phyloP scores from a whole-genome alignment of 2,113 vertebrate genomes.

The Heliornis fulica region DNA sequence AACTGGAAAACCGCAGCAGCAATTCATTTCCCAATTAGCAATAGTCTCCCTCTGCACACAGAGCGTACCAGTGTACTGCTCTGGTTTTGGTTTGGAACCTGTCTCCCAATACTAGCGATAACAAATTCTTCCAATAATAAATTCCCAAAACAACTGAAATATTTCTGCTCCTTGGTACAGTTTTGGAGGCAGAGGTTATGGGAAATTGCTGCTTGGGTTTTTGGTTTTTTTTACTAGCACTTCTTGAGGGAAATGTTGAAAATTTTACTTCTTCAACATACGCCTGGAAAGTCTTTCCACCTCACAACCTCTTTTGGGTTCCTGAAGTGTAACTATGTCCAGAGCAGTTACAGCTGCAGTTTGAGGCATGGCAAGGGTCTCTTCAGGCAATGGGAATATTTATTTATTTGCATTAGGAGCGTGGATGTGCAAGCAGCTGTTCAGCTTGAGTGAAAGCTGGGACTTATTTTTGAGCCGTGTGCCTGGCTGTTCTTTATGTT shows the following conservation, averaged over 20 bases:
- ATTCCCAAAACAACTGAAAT: neutral
- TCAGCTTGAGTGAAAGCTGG: constrained; percentile 23
- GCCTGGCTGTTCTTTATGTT: constrained; percentile 21
- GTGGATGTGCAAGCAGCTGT: constrained; percentile 36
- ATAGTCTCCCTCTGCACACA: neutral
- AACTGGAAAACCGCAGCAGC: neutral
- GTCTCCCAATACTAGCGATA: neutral
- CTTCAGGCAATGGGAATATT: neutral
- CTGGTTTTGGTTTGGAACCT: neutral
- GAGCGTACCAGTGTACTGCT: neutral
- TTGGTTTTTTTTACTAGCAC: neutral
- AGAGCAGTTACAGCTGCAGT: neutral
- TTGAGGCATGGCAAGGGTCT: neutral
- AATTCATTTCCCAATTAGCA: neutral
- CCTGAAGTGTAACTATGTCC: neutral
- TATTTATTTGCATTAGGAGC: constrained; percentile 23
- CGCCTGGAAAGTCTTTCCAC: neutral
- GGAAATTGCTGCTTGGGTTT: constrained; percentile 3
- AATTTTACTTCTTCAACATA: neutral
- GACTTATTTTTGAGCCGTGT: constrained; percentile 4
- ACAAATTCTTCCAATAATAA: neutral
- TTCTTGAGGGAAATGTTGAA: neutral
- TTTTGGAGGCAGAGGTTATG: neutral
- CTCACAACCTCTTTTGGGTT: neutral
- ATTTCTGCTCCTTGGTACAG: neutral